Percentiles rank a stretch among this genome's conserved stretches.
These are phyloP conservation scores for Gymnothorax javanicus DNA, from an alignment of 2,797 vertebrate species.

Conservation along the genomic window DNA sequence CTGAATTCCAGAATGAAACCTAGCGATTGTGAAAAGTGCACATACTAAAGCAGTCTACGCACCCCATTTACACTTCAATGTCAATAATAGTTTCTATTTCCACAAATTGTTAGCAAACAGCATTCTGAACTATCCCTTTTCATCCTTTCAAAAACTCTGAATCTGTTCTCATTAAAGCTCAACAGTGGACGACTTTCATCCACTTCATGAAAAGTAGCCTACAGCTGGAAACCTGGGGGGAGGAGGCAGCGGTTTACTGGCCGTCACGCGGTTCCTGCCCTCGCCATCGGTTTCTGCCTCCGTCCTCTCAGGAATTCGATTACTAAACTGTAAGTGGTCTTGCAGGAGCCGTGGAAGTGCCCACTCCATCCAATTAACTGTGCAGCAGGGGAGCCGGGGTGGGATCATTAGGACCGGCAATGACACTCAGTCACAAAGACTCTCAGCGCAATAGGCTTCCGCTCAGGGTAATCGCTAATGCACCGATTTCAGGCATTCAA, in stretches of 20 bases:
- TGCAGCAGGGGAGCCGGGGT: not conserved
- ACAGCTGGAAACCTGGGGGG: not conserved
- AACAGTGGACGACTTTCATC: not conserved
- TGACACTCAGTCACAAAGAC: not conserved
- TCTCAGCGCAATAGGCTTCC: not conserved
- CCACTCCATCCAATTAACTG: constrained; percentile 4
- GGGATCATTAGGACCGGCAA: not conserved
- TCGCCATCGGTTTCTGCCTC: not conserved
- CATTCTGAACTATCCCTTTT: not conserved
- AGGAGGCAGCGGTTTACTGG: not conserved
- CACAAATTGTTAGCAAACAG: not conserved
- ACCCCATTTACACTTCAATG: not conserved
- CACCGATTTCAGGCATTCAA: not conserved
- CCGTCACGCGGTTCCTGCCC: not conserved
- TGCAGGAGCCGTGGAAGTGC: not conserved
- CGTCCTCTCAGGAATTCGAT: not conserved
- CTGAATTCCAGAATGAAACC: not conserved
- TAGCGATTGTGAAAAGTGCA: not conserved
- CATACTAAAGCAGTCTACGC: not conserved
- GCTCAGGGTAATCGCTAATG: not conserved
- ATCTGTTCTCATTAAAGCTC: not conserved
- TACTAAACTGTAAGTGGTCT: constrained; percentile 22
- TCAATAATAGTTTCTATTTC: not conserved
- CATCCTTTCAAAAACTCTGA: not conserved
- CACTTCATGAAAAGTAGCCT: not conserved